Evolutionary conservation across 2,113 vertebrate genomes (phyloP), one percentile per base, ranked within the genome.

Genomic region (Psammodynastes pulverulentus): DNA sequence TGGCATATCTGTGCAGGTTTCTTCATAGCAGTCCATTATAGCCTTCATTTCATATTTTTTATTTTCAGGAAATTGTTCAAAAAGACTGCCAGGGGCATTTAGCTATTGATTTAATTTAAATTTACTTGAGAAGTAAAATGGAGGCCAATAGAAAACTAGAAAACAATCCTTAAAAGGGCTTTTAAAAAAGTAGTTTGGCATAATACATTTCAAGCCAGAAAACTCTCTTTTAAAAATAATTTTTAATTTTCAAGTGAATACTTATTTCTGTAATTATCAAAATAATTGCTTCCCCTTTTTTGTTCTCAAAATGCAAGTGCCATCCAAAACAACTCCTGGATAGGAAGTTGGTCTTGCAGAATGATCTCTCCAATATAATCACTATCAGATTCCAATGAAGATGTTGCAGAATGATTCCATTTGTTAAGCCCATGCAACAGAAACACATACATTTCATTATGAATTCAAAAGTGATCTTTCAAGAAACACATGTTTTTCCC

Each of bases 21-120:
- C 26, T 91, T 95, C 94, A 93, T 85, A 92, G 29, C 49, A 93
- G 51, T 43, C 90, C 1, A 4, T 17, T 93, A 87, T 79, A 34
- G 93, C 95, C 96, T 52, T 94, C 46, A n/a, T 34, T 95, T 94
- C 88, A 92, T 94, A 34, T 72, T 21, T 29, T 67, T 94, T 92
- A 58, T 67, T 4, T 34, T 0, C 92, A 94, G 29, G 48, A 91
- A 29, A 2, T 0, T 0, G 24, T 93, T 58, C 48, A 92, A 84
- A 93, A 86, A 1, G 34, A 0, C 52, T 86, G n/a, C 91, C 62
- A 62, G 26, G 10, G 45, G 29, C 53, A 85, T 56, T 12, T 8
- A 88, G 26, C 56, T 43, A 39, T 84, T 84, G 26, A 43, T 92
- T 92, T 53, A 53, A 88, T n/a, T 72, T 52, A 39, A 12, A 51